A percentile compares a stretch with the other conserved stretches of the same genome.
These are phyloP conservation scores for Dendrocincla fuliginosa DNA, from an alignment of 2,797 vertebrate species.

Conservation along the genomic window DNA sequence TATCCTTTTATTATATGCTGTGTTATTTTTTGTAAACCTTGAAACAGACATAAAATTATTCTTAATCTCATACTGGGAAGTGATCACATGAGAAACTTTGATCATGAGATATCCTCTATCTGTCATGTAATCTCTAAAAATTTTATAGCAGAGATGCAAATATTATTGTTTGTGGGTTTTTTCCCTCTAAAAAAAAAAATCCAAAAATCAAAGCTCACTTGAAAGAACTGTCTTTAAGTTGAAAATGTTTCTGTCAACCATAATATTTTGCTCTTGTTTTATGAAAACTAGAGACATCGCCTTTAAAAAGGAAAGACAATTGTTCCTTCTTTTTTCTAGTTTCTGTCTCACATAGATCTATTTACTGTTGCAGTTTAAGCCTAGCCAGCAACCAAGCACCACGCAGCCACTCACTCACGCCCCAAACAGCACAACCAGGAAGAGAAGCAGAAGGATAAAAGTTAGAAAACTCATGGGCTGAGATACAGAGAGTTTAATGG, in stretches of 20 bases:
- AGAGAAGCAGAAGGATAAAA: neutral
- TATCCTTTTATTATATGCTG: neutral
- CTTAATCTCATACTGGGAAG: neutral
- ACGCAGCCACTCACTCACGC: rapidly evolving
- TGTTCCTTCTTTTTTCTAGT: neutral
- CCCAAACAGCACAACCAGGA: rapidly evolving
- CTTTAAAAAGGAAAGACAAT: neutral
- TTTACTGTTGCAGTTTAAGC: neutral
- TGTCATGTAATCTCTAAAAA: neutral
- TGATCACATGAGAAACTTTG: neutral
- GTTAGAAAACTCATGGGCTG: neutral
- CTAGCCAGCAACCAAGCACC: neutral
- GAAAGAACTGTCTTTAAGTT: neutral
- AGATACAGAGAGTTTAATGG: neutral
- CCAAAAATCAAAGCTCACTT: neutral
- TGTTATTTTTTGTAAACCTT: neutral
- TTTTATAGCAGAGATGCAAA: neutral
- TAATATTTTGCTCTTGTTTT: neutral
- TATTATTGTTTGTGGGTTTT: neutral
- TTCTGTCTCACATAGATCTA: neutral
- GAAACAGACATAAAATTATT: neutral
- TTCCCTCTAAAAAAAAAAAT: neutral
- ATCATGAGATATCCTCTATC: neutral
- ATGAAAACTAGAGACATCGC: neutral
- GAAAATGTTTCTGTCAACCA: neutral